Conservation (phyloP, 2,797 vertebrate species). For the Picus viridis region DNA sequence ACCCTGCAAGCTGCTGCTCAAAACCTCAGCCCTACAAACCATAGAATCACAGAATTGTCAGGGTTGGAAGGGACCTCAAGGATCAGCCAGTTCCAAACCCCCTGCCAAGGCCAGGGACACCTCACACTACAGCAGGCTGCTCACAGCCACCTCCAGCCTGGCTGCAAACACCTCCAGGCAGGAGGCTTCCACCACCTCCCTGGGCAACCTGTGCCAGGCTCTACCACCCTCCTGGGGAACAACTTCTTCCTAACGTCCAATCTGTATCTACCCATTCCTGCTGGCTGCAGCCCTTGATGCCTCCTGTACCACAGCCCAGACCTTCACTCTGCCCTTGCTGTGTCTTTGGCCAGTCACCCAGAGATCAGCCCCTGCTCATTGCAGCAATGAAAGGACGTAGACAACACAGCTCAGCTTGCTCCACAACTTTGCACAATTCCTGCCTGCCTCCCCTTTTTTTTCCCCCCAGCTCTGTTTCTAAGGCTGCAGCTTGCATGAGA, state of each 20-base stretch:
- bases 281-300: not conserved
- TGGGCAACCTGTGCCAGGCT: no score
- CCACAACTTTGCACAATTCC: not conserved
- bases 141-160: no score
- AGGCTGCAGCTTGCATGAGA: not conserved
- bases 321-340: not conserved
- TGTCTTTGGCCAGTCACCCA: not conserved
- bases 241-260: no score
- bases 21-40: not conserved
- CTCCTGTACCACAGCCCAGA: not conserved
- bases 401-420: not conserved
- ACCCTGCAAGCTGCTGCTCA: rapidly evolving
- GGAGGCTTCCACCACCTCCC: no score
- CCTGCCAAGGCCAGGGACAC: no score
- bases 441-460: not conserved
- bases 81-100: no score
- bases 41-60: no score
- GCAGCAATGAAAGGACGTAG: not conserved
- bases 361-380: not conserved
- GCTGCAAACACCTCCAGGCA: no score
- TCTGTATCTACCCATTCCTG: no score
- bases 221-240: no score
- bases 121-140: no score
- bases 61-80: no score
- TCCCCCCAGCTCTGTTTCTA: not conserved